Base-by-base conservation (phyloP, 2,113 vertebrate species). In the Scomber japonicus region DNA sequence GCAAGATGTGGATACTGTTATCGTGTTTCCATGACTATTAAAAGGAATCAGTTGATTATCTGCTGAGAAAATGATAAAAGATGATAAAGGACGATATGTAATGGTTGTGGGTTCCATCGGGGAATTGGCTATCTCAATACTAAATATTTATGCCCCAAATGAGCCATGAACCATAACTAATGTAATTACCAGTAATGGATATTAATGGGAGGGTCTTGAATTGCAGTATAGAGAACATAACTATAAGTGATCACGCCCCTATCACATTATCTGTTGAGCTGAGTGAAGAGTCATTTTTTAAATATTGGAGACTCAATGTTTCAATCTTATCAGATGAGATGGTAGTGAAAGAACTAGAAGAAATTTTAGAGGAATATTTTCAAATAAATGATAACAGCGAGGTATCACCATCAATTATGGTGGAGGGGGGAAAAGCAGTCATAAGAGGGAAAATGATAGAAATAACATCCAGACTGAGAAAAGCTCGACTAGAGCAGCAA, bases 341-440 rank as follows among this genome's bases (percentile, higher is more conserved):
- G 27, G 16, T 60, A 0, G 7, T 83, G 9, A 11, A 67, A 3
- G 45, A 72, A 15, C 0, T 76, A 51, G 68, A 51, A 17, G 5
- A 83, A 35, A 17, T 24, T 53, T 10, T 87, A 51, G 61, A 67
- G 2, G 61, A 80, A 69, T 87, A 65, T 3, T 57, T 83, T 15
- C 1, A 78, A 45, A 59, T 65, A 35, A 71, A 84, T 64, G 51
- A 78, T 5, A 83, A 77, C 70, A 74, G 56, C 0, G 49, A 77
- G 16, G 69, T 80, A 0, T 45, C 69, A 12, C 45, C 60, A 21
- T 49, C 53, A 7, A 56, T 48, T 24, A 4, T 83, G 6, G 71
- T 65, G 83, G 65, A 74, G 5, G 53, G 40, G 1, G 40, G 3
- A 8, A 70, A 78, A 48, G 68, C 69, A 30, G 69, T 74, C 2